These are phyloP conservation scores for Hypomesus transpacificus DNA, from an alignment of 2,113 vertebrate genomes.

Conservation along the genomic window DNA sequence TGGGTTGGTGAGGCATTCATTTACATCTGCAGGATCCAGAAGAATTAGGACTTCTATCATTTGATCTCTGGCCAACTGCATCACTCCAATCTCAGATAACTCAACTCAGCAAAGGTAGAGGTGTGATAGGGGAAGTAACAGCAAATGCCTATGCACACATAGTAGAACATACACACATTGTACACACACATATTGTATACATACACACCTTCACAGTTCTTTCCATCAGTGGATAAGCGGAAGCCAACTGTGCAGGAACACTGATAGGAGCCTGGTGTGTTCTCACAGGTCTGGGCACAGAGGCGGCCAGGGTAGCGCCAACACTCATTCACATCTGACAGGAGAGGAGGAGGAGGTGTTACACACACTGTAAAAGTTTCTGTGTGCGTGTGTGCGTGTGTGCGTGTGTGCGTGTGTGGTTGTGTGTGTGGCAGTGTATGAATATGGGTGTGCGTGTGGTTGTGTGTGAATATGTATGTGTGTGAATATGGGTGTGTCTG, in stretches of 20 bases:
- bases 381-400: slow-evolving; percentile 6
- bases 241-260: slow-evolving; percentile 89
- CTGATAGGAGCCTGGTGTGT: slow-evolving; percentile 87
- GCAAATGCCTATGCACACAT: not conserved
- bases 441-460: not conserved
- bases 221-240: slow-evolving; percentile 79
- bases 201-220: slow-evolving; percentile 88
- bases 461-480: slow-evolving; percentile 9
- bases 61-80: slow-evolving; percentile 31
- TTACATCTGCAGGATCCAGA: slow-evolving; percentile 78
- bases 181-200: not conserved
- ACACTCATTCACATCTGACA: slow-evolving; percentile 90
- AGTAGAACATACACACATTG: not conserved
- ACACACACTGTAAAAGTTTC: slow-evolving; percentile 15
- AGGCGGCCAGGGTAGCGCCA: slow-evolving; percentile 86
- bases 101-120: not conserved
- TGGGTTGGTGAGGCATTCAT: slow-evolving; percentile 83
- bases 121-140: not conserved
- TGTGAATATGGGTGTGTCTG: slow-evolving; percentile 2
- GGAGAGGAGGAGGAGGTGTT: slow-evolving; percentile 33
- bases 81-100: slow-evolving; percentile 8
- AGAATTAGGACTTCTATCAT: slow-evolving; percentile 35
- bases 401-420: slow-evolving; percentile 3
- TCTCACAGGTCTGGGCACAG: slow-evolving; percentile 94
- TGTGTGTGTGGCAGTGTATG: not conserved